Base-by-base conservation (phyloP, 2,113 vertebrate genomes). In the Nannospalax galili region DNA sequence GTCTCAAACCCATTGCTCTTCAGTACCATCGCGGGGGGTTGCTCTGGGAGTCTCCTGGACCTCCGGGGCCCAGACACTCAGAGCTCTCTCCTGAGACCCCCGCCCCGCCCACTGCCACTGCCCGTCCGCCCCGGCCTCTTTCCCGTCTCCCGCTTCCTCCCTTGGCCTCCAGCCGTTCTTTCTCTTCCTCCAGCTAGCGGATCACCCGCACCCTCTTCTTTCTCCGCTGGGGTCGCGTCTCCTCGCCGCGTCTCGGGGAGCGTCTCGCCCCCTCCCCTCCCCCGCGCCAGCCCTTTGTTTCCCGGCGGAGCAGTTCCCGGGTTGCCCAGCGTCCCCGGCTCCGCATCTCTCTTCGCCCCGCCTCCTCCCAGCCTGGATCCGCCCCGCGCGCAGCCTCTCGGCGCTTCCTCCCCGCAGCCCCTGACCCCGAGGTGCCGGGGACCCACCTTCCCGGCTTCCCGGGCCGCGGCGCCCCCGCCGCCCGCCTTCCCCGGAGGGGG, bases 221-320 rank as follows among this genome's bases (percentile, higher is more conserved):
- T 26, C 62, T 0, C 28, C 30, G 52, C 73, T 9, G 22, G 28
- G 86, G 45, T 84, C 60, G 86, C n/a, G 78, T 28, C 87, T 14
- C 11, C 9, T 15, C 15, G 24, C 48, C 0, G 56, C 89, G 12
- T 19, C 15, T 72, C 60, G 75, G 9, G 24, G 42, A 0, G 56
- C 89, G 12, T 19, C 15, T 72, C 60, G 75, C 74, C 58, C 86
- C 60, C 35, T 56, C 90, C 92, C 92, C 45, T 91, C 90, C 94
- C 89, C 96, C 91, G 90, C 95, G 2, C 81, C 86, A 74, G 95
- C 96, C 85, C 96, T 97, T 98, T 98, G 97, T 98, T 95, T 93
- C 97, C 95, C 96, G 70, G 91, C 88, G 91, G 96, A 95, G 93
- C 56, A 92, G 95, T 97, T 96, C 96, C 97, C 95, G 97, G 96